Evolutionary conservation across 2,113 vertebrate genomes (phyloP), one percentile per base, ranked within the genome.

Genomic region (Carassius gibelio): DNA sequence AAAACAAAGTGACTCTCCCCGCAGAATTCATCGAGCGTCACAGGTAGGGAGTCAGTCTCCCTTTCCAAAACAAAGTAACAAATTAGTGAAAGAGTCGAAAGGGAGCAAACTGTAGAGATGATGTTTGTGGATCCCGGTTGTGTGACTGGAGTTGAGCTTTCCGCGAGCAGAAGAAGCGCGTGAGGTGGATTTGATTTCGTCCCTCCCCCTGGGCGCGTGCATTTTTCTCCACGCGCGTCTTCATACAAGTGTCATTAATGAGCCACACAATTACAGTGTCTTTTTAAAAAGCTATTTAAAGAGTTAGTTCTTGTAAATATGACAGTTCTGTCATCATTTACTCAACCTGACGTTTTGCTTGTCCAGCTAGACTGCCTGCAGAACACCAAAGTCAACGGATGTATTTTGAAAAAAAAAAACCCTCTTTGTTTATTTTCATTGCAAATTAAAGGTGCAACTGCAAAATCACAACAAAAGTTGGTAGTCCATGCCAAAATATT

Each of bases 171-270:
- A 83, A 61, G 21, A 84, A 88, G 88, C 88, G 66, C 75, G 62
- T 57, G 83, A 55, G 83, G 59, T 38, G 66, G 93, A 93, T 91
- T 91, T 89, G 88, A 82, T 87, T 88, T 90, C 78, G 92, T 93
- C 91, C 93, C 90, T 90, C 94, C 92, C 91, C 89, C 79, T 87
- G 87, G 87, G 88, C 86, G 10, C 81, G 83, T 83, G 72, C 68
- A 81, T 81, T 71, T 48, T 68, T 83, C 45, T 30, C 75, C 66
- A 52, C 72, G 48, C 68, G 71, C 75, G 81, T 89, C 83, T 76
- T 84, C 57, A 85, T 79, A 36, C 48, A 75, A 84, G 30, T 80
- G 59, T 52, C 77, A 84, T 72, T 50, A 45, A 62, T 48, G 61
- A 69, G 64, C n/a, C 26, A 6, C 62, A 17, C 64, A 42, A 9